A percentile compares a stretch with the other conserved stretches of the same genome.
Conservation (phyloP, 2,113 vertebrate species). For the Lonchura striata region DNA sequence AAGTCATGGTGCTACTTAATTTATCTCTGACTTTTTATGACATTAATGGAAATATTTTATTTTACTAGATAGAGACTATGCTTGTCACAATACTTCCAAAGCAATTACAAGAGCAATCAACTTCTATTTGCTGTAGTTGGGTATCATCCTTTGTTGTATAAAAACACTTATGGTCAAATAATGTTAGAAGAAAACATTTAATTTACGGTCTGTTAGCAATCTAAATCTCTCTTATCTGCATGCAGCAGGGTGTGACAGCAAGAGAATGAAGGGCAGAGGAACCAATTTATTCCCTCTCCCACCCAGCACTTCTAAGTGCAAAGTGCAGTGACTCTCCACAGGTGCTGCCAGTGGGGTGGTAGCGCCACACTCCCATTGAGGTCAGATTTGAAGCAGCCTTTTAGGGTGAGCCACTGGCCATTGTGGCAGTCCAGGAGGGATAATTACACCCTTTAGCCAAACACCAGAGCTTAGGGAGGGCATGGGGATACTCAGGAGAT, state of each 20-base stretch:
- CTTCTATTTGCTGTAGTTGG: not conserved
- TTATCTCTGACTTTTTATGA: not conserved
- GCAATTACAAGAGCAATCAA: not conserved
- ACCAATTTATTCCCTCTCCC: not conserved
- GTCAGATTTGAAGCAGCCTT: not conserved
- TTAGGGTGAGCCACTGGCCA: not conserved
- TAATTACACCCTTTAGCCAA: not conserved
- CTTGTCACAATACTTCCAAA: not conserved
- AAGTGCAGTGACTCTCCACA: not conserved
- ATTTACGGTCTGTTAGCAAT: not conserved
- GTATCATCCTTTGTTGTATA: not conserved
- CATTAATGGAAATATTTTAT: not conserved
- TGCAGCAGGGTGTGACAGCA: not conserved
- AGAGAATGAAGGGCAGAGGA: not conserved
- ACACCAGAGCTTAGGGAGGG: not conserved
- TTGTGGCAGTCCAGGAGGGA: not conserved
- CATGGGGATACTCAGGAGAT: not conserved
- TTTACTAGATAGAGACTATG: not conserved
- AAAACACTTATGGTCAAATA: not conserved
- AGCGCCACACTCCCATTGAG: not conserved
- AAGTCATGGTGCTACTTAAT: not conserved
- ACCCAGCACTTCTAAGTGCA: not conserved
- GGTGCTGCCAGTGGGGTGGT: not conserved
- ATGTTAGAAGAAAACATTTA: not conserved
- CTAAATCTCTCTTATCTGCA: not conserved